Percentiles rank a stretch among this genome's conserved stretches.
These are phyloP conservation scores for Diabrotica balteata DNA, from an alignment of 2,888 invertebrate species.

Conservation along the genomic window DNA sequence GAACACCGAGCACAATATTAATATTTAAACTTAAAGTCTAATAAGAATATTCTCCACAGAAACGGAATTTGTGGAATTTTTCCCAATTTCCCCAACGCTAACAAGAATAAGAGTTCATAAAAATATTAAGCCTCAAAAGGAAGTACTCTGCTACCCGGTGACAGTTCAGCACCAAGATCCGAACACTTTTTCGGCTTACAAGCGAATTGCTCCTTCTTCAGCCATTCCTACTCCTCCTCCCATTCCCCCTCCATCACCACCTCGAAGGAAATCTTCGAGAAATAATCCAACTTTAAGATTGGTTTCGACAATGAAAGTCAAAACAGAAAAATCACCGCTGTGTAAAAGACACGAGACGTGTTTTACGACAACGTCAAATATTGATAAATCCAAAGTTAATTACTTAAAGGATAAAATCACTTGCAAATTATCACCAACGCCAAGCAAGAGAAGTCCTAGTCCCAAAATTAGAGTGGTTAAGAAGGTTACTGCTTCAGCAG, in stretches of 20 bases:
- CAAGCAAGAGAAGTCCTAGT: conserved; percentile 46
- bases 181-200: conserved; percentile 67
- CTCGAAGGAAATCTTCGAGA: conserved; percentile 77
- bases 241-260: conserved; percentile 72
- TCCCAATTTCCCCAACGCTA: conserved; percentile 80
- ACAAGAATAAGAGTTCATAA: conserved; percentile 82
- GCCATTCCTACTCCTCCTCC: conserved; percentile 55
- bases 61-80: conserved; percentile 80
- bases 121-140: conserved; percentile 60
- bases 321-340: conserved; percentile 49
- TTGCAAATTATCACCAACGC: conserved; percentile 62
- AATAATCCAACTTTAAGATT: conserved; percentile 74
- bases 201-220: conserved; percentile 67
- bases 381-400: conserved; percentile 65
- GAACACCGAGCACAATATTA: conserved; percentile 36
- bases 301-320: conserved; percentile 65
- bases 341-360: conserved; percentile 63
- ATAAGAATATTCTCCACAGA: conserved; percentile 63
- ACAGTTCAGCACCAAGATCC: conserved; percentile 58
- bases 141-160: conserved; percentile 70
- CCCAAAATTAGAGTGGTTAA: conserved; percentile 50
- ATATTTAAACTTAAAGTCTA: conserved; percentile 9
- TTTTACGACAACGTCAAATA: conserved; percentile 56
- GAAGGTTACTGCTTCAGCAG: conserved; percentile 51
- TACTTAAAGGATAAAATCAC: conserved; percentile 70